Evolutionary conservation across 2,113 vertebrate species (phyloP).

Genomic region (Phycodurus eques): DNA sequence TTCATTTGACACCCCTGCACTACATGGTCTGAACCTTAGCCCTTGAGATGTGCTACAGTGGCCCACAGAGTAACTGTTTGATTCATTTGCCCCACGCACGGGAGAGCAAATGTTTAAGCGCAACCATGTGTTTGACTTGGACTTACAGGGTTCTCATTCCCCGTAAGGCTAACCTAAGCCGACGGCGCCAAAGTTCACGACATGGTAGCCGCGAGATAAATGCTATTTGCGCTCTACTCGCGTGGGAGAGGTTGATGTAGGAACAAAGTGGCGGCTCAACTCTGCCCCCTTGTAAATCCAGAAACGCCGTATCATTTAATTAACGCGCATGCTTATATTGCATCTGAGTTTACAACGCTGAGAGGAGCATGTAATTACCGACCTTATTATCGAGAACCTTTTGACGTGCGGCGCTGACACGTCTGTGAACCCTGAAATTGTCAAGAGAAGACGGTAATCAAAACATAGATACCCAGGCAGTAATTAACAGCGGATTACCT

Average conservation of each 20-base stretch:
- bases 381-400: conserved; percentile 20
- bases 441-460: conserved; percentile 27
- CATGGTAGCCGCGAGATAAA: not conserved
- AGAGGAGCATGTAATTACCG: conserved; percentile 14
- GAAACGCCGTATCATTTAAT: not conserved
- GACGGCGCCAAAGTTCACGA: not conserved
- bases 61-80: not conserved
- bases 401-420: conserved; percentile 22
- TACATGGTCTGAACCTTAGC: not conserved
- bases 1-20: not conserved
- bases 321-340: not conserved
- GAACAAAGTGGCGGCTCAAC: not conserved
- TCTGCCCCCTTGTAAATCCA: not conserved
- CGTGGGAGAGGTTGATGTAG: not conserved
- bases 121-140: not conserved
- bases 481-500: conserved; percentile 28
- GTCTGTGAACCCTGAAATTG: conserved; percentile 24
- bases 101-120: not conserved
- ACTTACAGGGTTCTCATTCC: not conserved
- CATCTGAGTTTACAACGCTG: not conserved
- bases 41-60: not conserved
- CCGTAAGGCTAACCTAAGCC: not conserved
- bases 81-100: not conserved
- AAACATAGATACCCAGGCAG: conserved; percentile 21
- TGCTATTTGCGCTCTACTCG: not conserved